Base-by-base conservation (phyloP, 2,113 vertebrate species). In the Mormoops blainvillei region DNA sequence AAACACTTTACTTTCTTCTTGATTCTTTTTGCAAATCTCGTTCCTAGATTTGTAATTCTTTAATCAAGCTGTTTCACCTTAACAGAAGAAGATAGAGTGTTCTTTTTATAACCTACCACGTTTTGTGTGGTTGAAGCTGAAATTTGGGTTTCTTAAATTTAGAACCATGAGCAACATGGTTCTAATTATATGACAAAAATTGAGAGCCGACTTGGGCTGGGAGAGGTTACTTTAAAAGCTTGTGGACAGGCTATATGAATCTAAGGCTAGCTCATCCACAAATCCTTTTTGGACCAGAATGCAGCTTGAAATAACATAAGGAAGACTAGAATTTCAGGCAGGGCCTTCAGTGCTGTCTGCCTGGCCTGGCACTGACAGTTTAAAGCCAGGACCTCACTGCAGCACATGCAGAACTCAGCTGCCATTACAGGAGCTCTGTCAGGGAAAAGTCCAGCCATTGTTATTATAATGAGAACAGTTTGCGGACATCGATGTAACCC, bases 101-200 rank as follows among this genome's bases (percentile, higher is more conserved):
- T 71, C 45, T 54, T 84, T 89, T 94, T 36, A 71, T 54, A 88
- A 38, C 38, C 33, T 71, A 7, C 22, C 28, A 73, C 14, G 10
- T 74, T 78, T 74, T 43, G n/a, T 61, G 4, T 84, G 63, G 58
- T 31, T 82, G 10, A 95, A 86, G 15, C 5, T 74, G 81, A 4
- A 89, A 16, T 82, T 87, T 87, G 58, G 26, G 7, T 84, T 95
- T 95, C 56, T 85, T 50, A 90, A 41, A 50, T 81, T 81, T 90
- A 74, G 65, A 94, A 92, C 11, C 0, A 38, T 76, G 68, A 14
- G 71, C 26, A 33, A 92, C 89, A 45, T 36, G n/a, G n/a, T n/a
- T n/a, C n/a, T n/a, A n/a, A n/a, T 18, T 82, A 94, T 76, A 2
- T 36, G 36, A 87, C 78, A 71, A 68, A 85, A 85, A 89, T 70